Evolutionary conservation across 2,888 invertebrate species (phyloP), one percentile per base, ranked within the genome.

Genomic region (Nematopogon swammerdamellus): DNA sequence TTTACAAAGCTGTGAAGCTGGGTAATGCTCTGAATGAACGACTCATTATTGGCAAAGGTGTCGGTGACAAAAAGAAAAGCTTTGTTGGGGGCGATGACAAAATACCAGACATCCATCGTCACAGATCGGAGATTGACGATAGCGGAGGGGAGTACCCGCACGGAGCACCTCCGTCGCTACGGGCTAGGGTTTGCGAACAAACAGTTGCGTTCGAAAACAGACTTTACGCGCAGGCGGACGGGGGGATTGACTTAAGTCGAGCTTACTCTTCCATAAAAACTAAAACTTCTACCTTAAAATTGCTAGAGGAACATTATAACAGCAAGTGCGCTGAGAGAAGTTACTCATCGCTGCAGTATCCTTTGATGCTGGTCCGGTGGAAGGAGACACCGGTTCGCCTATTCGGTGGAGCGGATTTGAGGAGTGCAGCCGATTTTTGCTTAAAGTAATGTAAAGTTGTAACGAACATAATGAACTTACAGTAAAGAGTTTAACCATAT

Each of bases 371-470:
- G 29, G 81, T 88, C 49, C 83, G 85, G 58, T 88, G 88, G 88
- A 82, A 79, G 43, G 81, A 77, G 56, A 86, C 86, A 2, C 85
- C 86, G 0, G 85, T 88, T 1, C 72, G 82, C 54, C 73, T 88
- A 1, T 88, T 86, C 59, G 88, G 87, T 17, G 88, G 87, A 5
- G 86, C 87, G 2, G 72, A 76, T 57, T 66, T 87, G 18, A 83
- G 81, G 60, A 81, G 73, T 55, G 84, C 84, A 1, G 70, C 75
- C 11, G 82, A 83, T 53, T 67, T 82, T 51, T 88, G 88, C 25
- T n/a, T n/a, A n/a, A n/a, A n/a, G n/a, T n/a, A n/a, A n/a, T n/a
- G n/a, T n/a, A n/a, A n/a, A n/a, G n/a, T n/a, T n/a, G n/a, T n/a
- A n/a, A n/a, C n/a, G n/a, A n/a, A n/a, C n/a, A n/a, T n/a, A n/a